A percentile compares a stretch with the other conserved stretches of the same genome.
phyloP scores from a whole-genome alignment of 2,113 vertebrate species.

The Amblyopsis rosae region DNA sequence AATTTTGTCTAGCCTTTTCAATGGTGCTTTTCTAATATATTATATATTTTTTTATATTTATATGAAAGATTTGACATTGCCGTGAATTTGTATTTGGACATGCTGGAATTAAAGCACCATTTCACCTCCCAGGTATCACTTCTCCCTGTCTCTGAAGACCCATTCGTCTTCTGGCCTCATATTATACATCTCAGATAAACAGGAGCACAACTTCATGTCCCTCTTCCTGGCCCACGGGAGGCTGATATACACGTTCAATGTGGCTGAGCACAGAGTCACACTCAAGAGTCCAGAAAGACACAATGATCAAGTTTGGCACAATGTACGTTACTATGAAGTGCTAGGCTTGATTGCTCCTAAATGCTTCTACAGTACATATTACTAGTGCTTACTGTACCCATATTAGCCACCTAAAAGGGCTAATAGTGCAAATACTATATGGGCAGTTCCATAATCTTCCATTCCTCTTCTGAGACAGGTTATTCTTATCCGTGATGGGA shows the following conservation, averaged over 20 bases:
- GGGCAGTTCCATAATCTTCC: not conserved
- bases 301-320: conserved; percentile 90
- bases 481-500: conserved; percentile 82
- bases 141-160: conserved; percentile 92
- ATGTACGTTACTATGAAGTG: conserved; percentile 75
- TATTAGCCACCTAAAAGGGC: not conserved
- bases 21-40: not conserved
- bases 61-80: not conserved
- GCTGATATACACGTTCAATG: conserved; percentile 87
- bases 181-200: conserved; percentile 85
- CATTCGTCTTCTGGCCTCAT: conserved; percentile 88
- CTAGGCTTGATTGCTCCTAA: not conserved
- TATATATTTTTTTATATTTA: not conserved
- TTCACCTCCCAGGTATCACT: conserved; percentile 79
- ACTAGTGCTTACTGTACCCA: too few species aligned
- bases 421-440: too few species aligned
- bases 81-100: conserved; percentile 1
- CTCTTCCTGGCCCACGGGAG: conserved; percentile 87
- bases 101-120: conserved; percentile 3
- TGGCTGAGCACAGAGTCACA: conserved; percentile 82
- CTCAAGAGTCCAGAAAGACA: conserved; percentile 86
- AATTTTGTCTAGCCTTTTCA: not conserved
- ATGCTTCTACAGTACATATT: not conserved
- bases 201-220: conserved; percentile 87
- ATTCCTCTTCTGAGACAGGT: conserved; percentile 74